Base-by-base conservation (phyloP, 1,140 invertebrate genomes). In the Lamellibrachia luymesi region DNA sequence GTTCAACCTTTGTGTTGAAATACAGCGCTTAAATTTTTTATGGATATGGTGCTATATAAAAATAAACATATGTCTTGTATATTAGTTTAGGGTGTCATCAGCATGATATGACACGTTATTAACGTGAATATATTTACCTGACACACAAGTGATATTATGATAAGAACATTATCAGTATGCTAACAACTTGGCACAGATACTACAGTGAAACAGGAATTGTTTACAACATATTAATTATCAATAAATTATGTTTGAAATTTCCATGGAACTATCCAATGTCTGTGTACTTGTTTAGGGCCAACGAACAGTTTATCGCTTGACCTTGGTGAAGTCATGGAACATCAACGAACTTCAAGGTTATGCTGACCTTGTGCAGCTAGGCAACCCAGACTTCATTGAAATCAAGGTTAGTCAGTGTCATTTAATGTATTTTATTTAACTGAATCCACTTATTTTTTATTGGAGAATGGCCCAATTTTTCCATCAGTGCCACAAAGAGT, bases 311-410 rank as follows among this genome's bases (percentile, higher is more conserved):
- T 97, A 97, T 95, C 95, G 97, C 94, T 95, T 97, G 52, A 97
- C 97, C 2, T 95, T 97, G 92, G 97, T 97, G 0, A 97, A 97
- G 95, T 96, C 96, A 17, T 97, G 96, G 96, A 97, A 97, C 95
- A 97, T 97, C 22, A 97, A 97, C 56, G 97, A 97, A 95, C 94
- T 97, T 64, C 96, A 97, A 93, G 97, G 96, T 93, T 97, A 97
- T 96, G 97, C 97, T 10, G 95, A 96, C 56, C 95, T 97, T 50
- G 97, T 97, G 4, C 94, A 95, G 13, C 93, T 97, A n/a, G 97
- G 97, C 56, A 96, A 97, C 91, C 97, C 97, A 92, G 97, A 97
- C 96, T 97, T 97, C 94, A 97, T 97, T 94, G 97, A 97, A 96
- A 96, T 97, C 49, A 97, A 97, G 95, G 97, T 97, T 94, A 94